Evolutionary conservation across 2,113 vertebrate genomes (phyloP).

Genomic region (Tinamus guttatus): DNA sequence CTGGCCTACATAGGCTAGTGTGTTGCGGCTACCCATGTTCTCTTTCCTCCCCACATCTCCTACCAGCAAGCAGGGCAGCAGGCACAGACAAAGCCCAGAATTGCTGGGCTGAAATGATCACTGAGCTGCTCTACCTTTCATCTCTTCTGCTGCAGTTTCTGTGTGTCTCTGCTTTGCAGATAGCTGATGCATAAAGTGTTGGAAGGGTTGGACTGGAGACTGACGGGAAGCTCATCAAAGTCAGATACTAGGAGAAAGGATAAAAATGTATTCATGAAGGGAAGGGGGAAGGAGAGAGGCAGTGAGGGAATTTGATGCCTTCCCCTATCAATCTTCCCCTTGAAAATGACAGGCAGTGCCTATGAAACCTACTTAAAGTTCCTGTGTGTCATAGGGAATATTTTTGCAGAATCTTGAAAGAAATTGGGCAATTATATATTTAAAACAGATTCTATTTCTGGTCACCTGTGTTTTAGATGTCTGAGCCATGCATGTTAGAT

Average conservation of each 20-base stretch:
- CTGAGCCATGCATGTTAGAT: not conserved
- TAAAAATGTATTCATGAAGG: not conserved
- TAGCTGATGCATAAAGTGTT: accelerated
- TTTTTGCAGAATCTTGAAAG: conserved; percentile 40
- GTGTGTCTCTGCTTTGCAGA: not conserved
- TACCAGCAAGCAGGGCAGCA: not conserved
- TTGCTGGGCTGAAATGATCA: not conserved
- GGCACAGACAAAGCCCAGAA: not conserved
- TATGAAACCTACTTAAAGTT: conserved; percentile 8
- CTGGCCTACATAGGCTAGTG: accelerated
- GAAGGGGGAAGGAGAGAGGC: not conserved
- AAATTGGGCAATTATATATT: conserved; percentile 43
- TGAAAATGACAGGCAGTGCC: not conserved
- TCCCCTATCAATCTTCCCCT: not conserved
- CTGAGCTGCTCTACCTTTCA: not conserved
- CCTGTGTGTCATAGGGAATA: not conserved
- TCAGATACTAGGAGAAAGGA: not conserved
- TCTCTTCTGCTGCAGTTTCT: not conserved
- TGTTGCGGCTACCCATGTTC: not conserved
- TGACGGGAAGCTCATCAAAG: not conserved
- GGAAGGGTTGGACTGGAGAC: not conserved
- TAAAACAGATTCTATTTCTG: conserved; percentile 37
- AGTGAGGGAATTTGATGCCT: not conserved
- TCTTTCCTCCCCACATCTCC: not conserved
- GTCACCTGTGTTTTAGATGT: conserved; percentile 28